Evolutionary conservation across 2,797 vertebrate species (phyloP).

Genomic region (Danio aesculapii): DNA sequence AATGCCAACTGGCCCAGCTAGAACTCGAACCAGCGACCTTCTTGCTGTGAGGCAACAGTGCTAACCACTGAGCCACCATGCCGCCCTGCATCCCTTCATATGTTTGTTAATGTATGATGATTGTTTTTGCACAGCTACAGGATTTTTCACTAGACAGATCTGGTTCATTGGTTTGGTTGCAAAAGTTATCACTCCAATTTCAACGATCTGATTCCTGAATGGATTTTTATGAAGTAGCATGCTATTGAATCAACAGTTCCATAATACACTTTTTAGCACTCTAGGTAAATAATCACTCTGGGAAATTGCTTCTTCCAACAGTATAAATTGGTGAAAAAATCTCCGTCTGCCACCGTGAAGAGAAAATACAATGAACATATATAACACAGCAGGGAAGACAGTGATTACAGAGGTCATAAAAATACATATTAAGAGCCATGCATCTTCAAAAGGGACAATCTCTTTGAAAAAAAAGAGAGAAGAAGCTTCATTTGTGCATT

Average conservation of each 20-base stretch:
- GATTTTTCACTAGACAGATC: neutral
- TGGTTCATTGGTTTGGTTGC: neutral
- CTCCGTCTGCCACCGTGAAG: slow-evolving; percentile 38
- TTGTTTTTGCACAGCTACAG: neutral
- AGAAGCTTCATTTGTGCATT: slow-evolving; percentile 68
- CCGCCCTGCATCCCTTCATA: neutral
- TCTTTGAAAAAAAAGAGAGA: neutral
- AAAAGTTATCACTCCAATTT: slow-evolving; percentile 7
- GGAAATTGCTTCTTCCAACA: slow-evolving; percentile 42
- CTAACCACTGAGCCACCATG: too few relatives aligned
- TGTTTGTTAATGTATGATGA: neutral
- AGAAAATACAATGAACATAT: slow-evolving; percentile 76
- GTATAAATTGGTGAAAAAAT: slow-evolving; percentile 20
- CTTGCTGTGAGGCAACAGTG: too few relatives aligned
- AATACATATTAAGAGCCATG: slow-evolving; percentile 76
- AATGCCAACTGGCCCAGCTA: too few relatives aligned
- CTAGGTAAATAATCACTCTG: slow-evolving; percentile 39
- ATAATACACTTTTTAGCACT: slow-evolving; percentile 22
- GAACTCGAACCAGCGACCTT: too few relatives aligned
- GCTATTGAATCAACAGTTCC: slow-evolving; percentile 15
- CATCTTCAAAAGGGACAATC: slow-evolving; percentile 77
- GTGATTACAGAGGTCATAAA: slow-evolving; percentile 78
- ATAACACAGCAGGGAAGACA: slow-evolving; percentile 73
- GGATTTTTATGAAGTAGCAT: slow-evolving; percentile 13
- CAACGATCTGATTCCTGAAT: neutral